phyloP scores from a whole-genome alignment of 2,797 vertebrate species.

The Chelon auratus region DNA sequence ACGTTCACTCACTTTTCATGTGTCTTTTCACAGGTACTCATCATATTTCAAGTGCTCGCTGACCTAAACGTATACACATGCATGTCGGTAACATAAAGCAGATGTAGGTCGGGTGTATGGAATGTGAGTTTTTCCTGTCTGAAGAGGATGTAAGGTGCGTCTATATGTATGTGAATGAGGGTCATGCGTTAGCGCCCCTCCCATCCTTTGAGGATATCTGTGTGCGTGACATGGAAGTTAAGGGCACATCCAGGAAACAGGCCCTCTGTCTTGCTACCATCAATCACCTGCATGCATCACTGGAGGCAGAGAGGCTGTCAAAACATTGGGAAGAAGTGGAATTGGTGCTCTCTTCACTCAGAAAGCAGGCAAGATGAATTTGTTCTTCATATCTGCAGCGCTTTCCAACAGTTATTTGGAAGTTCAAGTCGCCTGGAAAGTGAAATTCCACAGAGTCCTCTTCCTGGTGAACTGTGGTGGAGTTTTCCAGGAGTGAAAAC shows the following conservation, averaged over 20 bases:
- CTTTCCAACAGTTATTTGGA: constrained; percentile 11
- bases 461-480: constrained; percentile 14
- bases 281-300: constrained; percentile 48
- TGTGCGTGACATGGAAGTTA: constrained; percentile 74
- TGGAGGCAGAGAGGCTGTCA: constrained; percentile 12
- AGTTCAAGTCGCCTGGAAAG: constrained; percentile 6
- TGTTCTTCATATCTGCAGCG: neutral
- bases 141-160: constrained; percentile 41
- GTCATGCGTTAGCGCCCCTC: constrained; percentile 36
- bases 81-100: constrained; percentile 43
- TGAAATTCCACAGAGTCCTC: neutral
- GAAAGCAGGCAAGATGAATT: neutral
- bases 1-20: constrained; percentile 37
- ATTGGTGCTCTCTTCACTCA: neutral
- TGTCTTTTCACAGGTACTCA: constrained; percentile 46
- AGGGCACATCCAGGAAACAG: constrained; percentile 78
- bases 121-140: constrained; percentile 24
- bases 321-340: constrained; percentile 14
- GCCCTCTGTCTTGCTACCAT: constrained; percentile 53
- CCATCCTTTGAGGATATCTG: constrained; percentile 76
- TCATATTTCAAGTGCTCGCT: constrained; percentile 22
- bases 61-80: constrained; percentile 11
- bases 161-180: constrained; percentile 24
- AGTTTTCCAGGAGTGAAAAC: constrained; percentile 21
- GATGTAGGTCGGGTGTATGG: constrained; percentile 48